Evolutionary conservation across 2,113 vertebrate species (phyloP).

Genomic region (Athene cunicularia): DNA sequence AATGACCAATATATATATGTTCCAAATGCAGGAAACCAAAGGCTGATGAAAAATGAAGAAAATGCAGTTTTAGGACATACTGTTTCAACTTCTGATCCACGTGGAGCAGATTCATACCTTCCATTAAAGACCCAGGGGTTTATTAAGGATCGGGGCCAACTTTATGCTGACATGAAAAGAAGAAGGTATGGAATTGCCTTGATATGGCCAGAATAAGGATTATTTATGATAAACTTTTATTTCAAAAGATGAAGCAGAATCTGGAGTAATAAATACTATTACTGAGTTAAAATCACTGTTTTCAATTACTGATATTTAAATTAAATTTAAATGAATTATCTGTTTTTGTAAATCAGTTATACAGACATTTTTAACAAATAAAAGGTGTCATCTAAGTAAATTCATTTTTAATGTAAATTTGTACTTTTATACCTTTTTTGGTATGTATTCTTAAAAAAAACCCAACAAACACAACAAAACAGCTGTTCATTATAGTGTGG

Average conservation of each 20-base stretch:
- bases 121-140: slow-evolving; percentile 53
- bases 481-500: neutral
- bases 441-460: neutral
- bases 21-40: slow-evolving; percentile 25
- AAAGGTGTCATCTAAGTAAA: neutral
- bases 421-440: neutral
- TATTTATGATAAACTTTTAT: neutral
- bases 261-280: neutral
- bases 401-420: neutral
- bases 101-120: slow-evolving; percentile 54
- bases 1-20: neutral
- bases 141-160: slow-evolving; percentile 59
- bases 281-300: neutral
- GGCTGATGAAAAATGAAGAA: neutral
- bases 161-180: slow-evolving; percentile 66
- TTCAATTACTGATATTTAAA: neutral
- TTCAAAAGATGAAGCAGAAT: neutral
- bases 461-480: neutral
- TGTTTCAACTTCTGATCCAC: slow-evolving; percentile 41
- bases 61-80: neutral
- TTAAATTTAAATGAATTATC: neutral
- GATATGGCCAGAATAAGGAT: neutral
- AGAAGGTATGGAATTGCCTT: slow-evolving; percentile 72
- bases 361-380: neutral
- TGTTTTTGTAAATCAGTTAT: neutral